phyloP scores from a whole-genome alignment of 2,888 invertebrate species.

The Eilema depressum region DNA sequence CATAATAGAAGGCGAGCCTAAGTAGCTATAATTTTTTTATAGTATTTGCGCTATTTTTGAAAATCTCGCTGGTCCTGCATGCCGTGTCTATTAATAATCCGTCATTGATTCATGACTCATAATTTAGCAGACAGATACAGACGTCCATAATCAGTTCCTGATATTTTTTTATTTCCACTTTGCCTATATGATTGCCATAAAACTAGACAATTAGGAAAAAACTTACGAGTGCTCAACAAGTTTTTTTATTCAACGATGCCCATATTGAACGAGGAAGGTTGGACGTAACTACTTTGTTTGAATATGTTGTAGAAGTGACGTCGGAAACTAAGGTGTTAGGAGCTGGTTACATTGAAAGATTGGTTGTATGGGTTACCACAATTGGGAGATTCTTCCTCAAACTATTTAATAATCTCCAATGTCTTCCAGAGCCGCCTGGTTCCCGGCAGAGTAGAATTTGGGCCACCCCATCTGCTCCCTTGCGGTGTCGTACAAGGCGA shows the following conservation, averaged over 20 bases:
- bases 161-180: constrained; percentile 30
- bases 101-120: background rate
- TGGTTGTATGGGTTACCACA: background rate
- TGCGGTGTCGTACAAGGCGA: too few relatives aligned
- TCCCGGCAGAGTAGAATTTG: too few relatives aligned
- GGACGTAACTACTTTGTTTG: constrained; percentile 19
- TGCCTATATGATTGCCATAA: constrained; percentile 40
- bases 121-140: constrained; percentile 9
- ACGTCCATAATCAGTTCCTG: constrained; percentile 22
- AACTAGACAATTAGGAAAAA: constrained; percentile 32
- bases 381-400: too few relatives aligned
- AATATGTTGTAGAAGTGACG: constrained; percentile 33
- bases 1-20: too few relatives aligned
- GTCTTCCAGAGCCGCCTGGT: too few relatives aligned
- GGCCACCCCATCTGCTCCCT: too few relatives aligned
- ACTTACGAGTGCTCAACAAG: constrained; percentile 33
- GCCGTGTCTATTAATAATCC: too few relatives aligned
- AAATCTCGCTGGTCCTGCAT: too few relatives aligned
- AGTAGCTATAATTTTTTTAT: too few relatives aligned
- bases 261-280: constrained; percentile 48
- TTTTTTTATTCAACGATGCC: constrained; percentile 45
- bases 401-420: too few relatives aligned
- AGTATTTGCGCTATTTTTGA: too few relatives aligned
- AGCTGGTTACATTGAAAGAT: constrained; percentile 24
- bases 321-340: constrained; percentile 28